A percentile compares a stretch with the other conserved stretches of the same genome.
phyloP scores from a whole-genome alignment of 2,797 vertebrate species.

The Microchirus variegatus region DNA sequence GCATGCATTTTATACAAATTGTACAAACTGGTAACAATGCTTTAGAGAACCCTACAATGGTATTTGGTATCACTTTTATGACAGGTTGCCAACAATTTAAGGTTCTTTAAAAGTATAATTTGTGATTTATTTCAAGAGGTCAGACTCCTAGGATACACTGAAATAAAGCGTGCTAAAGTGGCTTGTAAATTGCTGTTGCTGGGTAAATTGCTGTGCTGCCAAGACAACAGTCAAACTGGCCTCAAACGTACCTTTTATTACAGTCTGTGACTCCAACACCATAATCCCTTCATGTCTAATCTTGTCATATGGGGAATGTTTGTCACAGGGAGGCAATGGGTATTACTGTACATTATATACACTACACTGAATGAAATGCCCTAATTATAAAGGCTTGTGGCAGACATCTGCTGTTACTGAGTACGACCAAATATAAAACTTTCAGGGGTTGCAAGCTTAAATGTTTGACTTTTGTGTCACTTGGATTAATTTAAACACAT shows the following conservation, averaged over 20 bases:
- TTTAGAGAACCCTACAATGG: too few species aligned
- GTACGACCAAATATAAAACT: too few species aligned
- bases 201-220: slow-evolving; percentile 35
- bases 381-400: too few species aligned
- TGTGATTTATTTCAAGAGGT: slow-evolving; percentile 15
- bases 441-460: too few species aligned
- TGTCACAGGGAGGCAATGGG: slow-evolving; percentile 13
- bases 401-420: too few species aligned
- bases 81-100: neutral
- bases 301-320: slow-evolving; percentile 10
- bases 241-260: slow-evolving; percentile 29
- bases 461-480: too few species aligned
- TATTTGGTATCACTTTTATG: too few species aligned
- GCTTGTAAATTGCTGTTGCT: slow-evolving; percentile 43
- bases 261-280: slow-evolving; percentile 2
- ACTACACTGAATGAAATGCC: too few species aligned
- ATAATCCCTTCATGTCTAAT: slow-evolving; percentile 3
- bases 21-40: too few species aligned
- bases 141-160: slow-evolving; percentile 9
- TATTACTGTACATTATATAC: slow-evolving; percentile 8
- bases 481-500: too few species aligned
- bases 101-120: slow-evolving; percentile 14
- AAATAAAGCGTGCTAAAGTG: slow-evolving; percentile 34
- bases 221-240: slow-evolving; percentile 52
- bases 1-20: too few species aligned